Conservation (phyloP, 2,113 vertebrate species). For the Eupsittula cactorum region DNA sequence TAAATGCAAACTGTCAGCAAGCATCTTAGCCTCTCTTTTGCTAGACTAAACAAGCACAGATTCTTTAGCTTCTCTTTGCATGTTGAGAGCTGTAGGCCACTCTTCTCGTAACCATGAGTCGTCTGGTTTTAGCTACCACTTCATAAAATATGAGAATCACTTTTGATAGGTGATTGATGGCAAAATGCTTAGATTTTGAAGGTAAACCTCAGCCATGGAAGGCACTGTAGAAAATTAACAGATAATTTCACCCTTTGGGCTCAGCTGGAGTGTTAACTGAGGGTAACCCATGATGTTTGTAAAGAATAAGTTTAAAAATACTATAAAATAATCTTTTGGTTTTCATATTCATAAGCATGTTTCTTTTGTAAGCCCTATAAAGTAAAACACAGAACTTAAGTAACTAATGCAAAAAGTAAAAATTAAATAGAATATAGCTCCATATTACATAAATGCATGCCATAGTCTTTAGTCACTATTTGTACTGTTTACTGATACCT, state of each 20-base stretch:
- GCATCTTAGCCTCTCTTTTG: background rate
- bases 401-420: conserved; percentile 10
- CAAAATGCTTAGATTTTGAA: background rate
- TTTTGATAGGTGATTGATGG: background rate
- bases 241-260: background rate
- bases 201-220: background rate
- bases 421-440: background rate
- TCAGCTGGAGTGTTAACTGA: background rate
- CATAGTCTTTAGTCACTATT: background rate
- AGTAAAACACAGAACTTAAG: background rate
- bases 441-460: background rate
- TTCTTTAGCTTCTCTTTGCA: background rate
- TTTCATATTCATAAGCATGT: background rate
- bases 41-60: background rate
- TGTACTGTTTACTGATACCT: background rate
- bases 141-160: background rate
- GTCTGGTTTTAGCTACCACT: background rate
- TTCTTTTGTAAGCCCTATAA: background rate
- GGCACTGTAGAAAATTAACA: background rate
- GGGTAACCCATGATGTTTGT: background rate
- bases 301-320: conserved; percentile 12
- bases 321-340: background rate
- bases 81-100: background rate
- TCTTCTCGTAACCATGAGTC: background rate
- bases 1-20: background rate